A percentile compares a stretch with the other conserved stretches of the same genome.
These are phyloP conservation scores for Calidris pugnax DNA, from an alignment of 2,113 vertebrate species.

Conservation along the genomic window DNA sequence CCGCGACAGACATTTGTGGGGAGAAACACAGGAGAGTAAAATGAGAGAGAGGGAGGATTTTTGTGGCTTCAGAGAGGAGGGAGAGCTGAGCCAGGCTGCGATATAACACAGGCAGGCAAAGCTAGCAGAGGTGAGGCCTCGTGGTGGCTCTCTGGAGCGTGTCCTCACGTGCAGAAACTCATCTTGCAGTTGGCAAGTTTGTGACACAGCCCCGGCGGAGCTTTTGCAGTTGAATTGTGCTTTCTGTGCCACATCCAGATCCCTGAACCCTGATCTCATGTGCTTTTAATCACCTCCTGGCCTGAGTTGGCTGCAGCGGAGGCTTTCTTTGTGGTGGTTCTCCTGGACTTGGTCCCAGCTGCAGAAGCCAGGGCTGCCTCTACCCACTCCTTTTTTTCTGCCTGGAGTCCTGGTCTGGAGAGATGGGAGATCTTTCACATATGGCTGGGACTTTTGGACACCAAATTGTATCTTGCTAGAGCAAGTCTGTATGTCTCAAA, in stretches of 20 bases:
- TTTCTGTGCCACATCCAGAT: not conserved
- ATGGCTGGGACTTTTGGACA: not conserved
- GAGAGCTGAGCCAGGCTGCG: not conserved
- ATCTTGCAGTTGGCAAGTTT: not conserved
- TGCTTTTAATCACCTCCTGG: not conserved
- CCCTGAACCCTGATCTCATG: not conserved
- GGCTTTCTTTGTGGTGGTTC: not conserved
- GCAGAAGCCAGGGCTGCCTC: not conserved
- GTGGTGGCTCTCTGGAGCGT: not conserved
- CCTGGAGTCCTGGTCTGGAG: not conserved
- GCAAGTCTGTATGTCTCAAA: not conserved
- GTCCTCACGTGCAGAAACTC: not conserved
- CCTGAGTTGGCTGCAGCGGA: not conserved
- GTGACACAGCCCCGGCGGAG: not conserved
- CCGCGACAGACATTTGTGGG: accelerated
- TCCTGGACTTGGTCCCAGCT: not conserved
- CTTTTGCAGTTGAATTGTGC: not conserved
- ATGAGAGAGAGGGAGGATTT: not conserved
- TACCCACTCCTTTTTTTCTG: not conserved
- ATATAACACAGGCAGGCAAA: not conserved
- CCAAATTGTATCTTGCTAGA: not conserved
- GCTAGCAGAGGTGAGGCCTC: not conserved
- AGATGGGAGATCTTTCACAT: not conserved
- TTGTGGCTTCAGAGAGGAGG: not conserved
- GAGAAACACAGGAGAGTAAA: not conserved